These are phyloP conservation scores for Venustoraphidia nigricollis DNA, from an alignment of 2,888 invertebrate genomes.

Conservation along the genomic window DNA sequence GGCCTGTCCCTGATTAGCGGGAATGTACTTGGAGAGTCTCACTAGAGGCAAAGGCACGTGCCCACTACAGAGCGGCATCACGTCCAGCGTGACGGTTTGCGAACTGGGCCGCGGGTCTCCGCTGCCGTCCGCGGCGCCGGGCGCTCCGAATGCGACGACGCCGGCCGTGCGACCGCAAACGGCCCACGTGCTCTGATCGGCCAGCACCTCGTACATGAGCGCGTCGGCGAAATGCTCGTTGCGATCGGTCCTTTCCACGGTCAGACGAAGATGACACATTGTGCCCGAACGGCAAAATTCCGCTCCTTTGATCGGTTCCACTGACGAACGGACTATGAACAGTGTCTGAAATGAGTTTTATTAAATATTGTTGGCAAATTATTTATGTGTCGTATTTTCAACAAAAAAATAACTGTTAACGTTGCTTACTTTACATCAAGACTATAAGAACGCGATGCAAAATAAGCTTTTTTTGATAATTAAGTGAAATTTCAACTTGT, in stretches of 20 bases:
- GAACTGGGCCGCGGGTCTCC: constrained; percentile 29
- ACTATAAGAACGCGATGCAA: too few relatives aligned
- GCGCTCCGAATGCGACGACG: constrained; percentile 30
- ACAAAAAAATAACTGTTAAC: too few relatives aligned
- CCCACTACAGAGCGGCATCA: constrained; percentile 86
- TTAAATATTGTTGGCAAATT: too few relatives aligned
- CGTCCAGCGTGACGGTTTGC: constrained; percentile 68
- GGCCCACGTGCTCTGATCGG: constrained; percentile 88
- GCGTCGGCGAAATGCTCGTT: constrained; percentile 27
- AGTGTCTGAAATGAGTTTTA: constrained; percentile 42
- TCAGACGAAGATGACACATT: constrained; percentile 68
- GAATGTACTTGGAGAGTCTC: constrained; percentile 77
- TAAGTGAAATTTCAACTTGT: too few relatives aligned
- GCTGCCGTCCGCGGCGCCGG: constrained; percentile 34
- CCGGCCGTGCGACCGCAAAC: constrained; percentile 83
- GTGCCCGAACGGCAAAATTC: constrained; percentile 83
- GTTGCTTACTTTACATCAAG: too few relatives aligned
- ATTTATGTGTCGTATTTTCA: too few relatives aligned
- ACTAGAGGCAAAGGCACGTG: constrained; percentile 79
- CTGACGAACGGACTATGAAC: constrained; percentile 60
- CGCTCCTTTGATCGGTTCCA: constrained; percentile 63
- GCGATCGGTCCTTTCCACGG: constrained; percentile 33
- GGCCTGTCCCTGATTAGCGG: constrained; percentile 36
- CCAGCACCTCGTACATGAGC: constrained; percentile 86
- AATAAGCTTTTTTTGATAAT: too few relatives aligned